Evolutionary conservation across 2,888 invertebrate genomes (phyloP).

Genomic region (Drosophila demipolita): DNA sequence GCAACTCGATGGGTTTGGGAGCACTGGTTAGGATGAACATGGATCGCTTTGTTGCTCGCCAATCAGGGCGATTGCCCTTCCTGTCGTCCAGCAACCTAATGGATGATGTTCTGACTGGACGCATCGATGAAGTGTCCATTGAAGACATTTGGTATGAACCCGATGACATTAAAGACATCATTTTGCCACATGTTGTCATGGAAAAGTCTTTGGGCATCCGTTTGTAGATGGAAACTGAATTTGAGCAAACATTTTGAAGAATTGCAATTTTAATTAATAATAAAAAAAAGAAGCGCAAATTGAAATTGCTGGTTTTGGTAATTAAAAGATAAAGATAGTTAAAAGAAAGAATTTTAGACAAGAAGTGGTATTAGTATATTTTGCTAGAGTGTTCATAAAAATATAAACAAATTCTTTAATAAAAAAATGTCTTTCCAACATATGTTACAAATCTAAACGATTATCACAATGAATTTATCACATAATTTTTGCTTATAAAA

Average conservation of each 20-base stretch:
- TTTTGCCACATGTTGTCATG: background rate
- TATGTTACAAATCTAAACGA: background rate
- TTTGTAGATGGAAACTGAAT: background rate
- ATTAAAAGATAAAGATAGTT: background rate
- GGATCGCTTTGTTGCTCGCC: background rate
- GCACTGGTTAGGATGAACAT: background rate
- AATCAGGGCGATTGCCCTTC: background rate
- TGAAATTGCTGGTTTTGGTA: background rate
- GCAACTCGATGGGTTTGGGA: background rate
- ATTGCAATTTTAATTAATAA: background rate
- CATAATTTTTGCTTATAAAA: background rate
- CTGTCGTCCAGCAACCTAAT: background rate
- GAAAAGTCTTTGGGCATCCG: background rate
- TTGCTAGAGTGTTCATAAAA: background rate
- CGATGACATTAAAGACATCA: background rate
- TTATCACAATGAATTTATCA: background rate
- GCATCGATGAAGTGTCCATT: background rate
- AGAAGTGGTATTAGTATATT: background rate
- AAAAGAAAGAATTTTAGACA: background rate
- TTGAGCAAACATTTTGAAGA: background rate
- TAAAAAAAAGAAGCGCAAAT: background rate
- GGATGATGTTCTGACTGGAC: background rate
- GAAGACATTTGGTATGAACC: background rate
- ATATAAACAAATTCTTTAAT: background rate
- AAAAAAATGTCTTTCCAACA: background rate